Evolutionary conservation across 1,140 invertebrate genomes (phyloP).

Genomic region (Lamellibrachia luymesi): DNA sequence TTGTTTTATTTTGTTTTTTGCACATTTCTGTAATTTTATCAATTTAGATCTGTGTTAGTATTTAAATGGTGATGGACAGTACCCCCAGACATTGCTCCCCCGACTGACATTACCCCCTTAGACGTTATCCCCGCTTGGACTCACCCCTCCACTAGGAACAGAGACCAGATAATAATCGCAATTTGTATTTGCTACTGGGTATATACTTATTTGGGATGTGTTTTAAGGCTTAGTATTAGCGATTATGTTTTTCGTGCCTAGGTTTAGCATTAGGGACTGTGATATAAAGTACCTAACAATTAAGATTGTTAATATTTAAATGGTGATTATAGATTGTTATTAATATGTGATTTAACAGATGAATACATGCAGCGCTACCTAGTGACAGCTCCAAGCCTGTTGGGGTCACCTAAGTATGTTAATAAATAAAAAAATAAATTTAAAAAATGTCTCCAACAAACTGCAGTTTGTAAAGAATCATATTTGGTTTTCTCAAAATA

Average conservation of each 20-base stretch:
- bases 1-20: neutral
- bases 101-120: too few species aligned
- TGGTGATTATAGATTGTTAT: neutral
- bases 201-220: too few species aligned
- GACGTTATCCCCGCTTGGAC: too few species aligned
- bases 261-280: too few species aligned
- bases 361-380: neutral
- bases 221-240: too few species aligned
- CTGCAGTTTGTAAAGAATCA: neutral
- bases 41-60: neutral
- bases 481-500: neutral
- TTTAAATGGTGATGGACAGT: too few species aligned
- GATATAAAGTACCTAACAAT: neutral
- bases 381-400: neutral
- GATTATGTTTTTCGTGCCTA: too few species aligned
- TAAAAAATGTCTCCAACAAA: neutral
- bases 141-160: too few species aligned
- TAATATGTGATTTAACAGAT: neutral
- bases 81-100: too few species aligned
- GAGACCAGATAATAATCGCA: too few species aligned
- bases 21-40: neutral
- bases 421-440: slow-evolving; percentile 3
- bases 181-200: too few species aligned
- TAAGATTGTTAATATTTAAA: neutral
- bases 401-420: neutral